Conservation (phyloP, 2,113 vertebrate species). For the Camarhynchus parvulus region DNA sequence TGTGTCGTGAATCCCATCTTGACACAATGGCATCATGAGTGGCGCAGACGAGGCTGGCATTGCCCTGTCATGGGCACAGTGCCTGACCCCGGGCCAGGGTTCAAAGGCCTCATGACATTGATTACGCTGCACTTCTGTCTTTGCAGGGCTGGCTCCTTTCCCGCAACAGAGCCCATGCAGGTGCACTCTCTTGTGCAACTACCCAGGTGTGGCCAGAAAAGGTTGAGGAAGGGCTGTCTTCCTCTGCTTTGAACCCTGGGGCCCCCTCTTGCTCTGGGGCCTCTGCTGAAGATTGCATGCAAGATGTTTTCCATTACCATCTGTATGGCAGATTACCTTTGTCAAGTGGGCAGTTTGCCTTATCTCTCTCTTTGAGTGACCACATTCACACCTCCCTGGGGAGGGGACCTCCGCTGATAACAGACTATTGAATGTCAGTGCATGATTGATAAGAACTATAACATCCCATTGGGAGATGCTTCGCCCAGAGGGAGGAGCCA, state of each 20-base stretch:
- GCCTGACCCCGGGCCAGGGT: not conserved
- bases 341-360: too few species aligned
- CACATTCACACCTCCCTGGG: too few species aligned
- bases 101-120: not conserved
- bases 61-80: fast-evolving
- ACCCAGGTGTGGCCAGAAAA: not conserved
- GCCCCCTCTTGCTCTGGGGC: not conserved
- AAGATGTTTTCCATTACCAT: too few species aligned
- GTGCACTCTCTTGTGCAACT: not conserved
- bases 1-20: fast-evolving
- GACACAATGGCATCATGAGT: fast-evolving
- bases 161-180: fast-evolving
- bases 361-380: too few species aligned
- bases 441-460: too few species aligned
- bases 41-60: fast-evolving
- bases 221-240: not conserved
- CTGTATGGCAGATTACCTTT: too few species aligned
- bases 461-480: too few species aligned
- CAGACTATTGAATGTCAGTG: too few species aligned
- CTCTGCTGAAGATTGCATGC: too few species aligned
- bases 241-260: not conserved
- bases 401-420: too few species aligned
- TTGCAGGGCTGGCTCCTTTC: not conserved
- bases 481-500: too few species aligned
- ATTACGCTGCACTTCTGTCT: fast-evolving